A percentile compares a stretch with the other conserved stretches of the same genome.
These are phyloP conservation scores for Drosophila carrolli DNA, from an alignment of 1,140 invertebrate species.

Conservation along the genomic window DNA sequence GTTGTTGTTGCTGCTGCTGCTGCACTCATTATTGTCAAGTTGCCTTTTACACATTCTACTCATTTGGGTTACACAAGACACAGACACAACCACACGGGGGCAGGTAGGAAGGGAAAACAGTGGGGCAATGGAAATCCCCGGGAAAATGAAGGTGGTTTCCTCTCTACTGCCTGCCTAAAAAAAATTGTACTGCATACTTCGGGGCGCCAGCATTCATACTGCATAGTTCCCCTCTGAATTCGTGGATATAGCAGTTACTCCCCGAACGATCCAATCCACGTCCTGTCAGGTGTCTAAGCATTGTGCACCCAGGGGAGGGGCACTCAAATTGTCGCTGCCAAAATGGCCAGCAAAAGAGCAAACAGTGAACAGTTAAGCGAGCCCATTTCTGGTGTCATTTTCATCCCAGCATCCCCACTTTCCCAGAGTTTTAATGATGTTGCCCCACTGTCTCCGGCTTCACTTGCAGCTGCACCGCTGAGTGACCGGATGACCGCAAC, in stretches of 20 bases:
- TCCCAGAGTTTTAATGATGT: slow-evolving; percentile 70
- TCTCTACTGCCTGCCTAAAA: not conserved
- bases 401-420: slow-evolving; percentile 12
- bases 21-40: slow-evolving; percentile 70
- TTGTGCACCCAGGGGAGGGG: not conserved
- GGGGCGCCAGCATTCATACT: slow-evolving; percentile 14
- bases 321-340: slow-evolving; percentile 57
- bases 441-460: slow-evolving; percentile 59
- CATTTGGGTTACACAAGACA: slow-evolving; percentile 54
- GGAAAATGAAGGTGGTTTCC: slow-evolving; percentile 8
- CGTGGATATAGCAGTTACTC: slow-evolving; percentile 21
- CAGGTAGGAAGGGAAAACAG: slow-evolving; percentile 4
- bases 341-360: slow-evolving; percentile 52
- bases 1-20: slow-evolving; percentile 28
- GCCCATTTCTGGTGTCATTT: slow-evolving; percentile 58
- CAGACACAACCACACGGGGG: slow-evolving; percentile 5
- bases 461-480: slow-evolving; percentile 42
- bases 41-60: slow-evolving; percentile 60
- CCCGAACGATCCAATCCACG: slow-evolving; percentile 5
- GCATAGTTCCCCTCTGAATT: not conserved
- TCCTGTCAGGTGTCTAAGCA: slow-evolving; percentile 33
- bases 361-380: slow-evolving; percentile 73
- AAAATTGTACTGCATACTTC: slow-evolving; percentile 12
- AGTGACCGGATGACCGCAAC: slow-evolving; percentile 67
- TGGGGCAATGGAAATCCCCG: slow-evolving; percentile 24